Evolutionary conservation across 2,888 invertebrate genomes (phyloP), one percentile per base, ranked within the genome.

Genomic region (Iphiclides podalirius): DNA sequence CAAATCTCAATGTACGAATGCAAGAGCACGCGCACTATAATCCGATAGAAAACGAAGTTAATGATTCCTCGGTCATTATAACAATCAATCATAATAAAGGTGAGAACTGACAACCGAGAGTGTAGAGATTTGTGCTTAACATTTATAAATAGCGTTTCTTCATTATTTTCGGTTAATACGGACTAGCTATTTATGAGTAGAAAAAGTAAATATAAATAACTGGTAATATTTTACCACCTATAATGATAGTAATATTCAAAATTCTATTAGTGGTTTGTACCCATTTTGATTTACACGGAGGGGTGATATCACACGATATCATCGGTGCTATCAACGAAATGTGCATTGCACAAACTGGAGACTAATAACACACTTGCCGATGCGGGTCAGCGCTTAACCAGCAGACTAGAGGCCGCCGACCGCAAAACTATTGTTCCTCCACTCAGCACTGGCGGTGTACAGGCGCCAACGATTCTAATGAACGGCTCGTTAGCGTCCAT

Each of bases 371-470:
- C n/a, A n/a, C 34, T 6, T 17, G n/a, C 11, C 12, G 34, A 50
- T 44, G 39, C 44, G 28, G 43, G 42, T 43, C 42, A 43, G 14
- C 33, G 16, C 7, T 39, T 39, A 35, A 34, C 23, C 15, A 44
- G 39, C 16, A 35, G 35, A 39, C 23, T 38, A 13, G 34, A 12
- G 35, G 13, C 34, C 26, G 6, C 36, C 38, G 38, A 52, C 55
- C 42, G 41, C 45, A 52, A 45, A 12, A n/a, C 47, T 41, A 46
- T 52, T 51, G 47, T 52, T 41, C 39, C 12, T 31, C 47, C 43
- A 43, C 44, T 44, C 34, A 41, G 14, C 7, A 20, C 28, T 12
- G 15, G 4, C 34, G 11, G 20, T 43, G 13, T 39, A 38, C 33
- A 35, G 37, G 26, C 23, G 44, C 14, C 39, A 43, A 37, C 43